Evolutionary conservation across 2,113 vertebrate genomes (phyloP).

Genomic region (Cathartes aura): DNA sequence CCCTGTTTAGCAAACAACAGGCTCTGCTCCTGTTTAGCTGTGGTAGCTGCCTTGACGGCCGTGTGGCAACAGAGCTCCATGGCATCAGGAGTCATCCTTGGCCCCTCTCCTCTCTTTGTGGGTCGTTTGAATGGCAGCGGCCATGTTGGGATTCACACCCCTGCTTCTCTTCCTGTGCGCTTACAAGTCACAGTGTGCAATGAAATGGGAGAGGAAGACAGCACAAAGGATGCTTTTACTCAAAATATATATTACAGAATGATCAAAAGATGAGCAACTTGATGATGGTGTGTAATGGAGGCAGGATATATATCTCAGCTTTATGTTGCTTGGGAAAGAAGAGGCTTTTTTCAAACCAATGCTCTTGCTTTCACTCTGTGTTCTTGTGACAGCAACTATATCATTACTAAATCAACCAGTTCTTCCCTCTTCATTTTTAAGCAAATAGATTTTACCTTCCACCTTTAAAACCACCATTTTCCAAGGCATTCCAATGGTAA

Average conservation of each 20-base stretch:
- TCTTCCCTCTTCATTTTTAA: neutral
- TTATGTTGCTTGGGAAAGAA: neutral
- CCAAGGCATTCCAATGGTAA: neutral
- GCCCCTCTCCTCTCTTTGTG: neutral
- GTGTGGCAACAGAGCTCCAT: neutral
- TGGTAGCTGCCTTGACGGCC: neutral
- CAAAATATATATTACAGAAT: neutral
- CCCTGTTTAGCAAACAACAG: too few species aligned
- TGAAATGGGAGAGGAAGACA: neutral
- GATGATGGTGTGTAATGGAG: neutral
- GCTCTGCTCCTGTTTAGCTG: too few species aligned
- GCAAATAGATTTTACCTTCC: neutral
- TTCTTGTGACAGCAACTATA: neutral
- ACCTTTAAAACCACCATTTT: neutral
- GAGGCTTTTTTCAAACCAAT: neutral
- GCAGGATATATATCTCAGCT: neutral
- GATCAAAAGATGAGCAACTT: neutral
- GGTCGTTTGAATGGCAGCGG: neutral
- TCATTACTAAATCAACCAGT: neutral
- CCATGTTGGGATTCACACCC: fast-evolving
- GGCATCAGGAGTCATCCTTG: neutral
- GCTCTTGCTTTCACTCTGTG: neutral
- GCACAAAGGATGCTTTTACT: neutral
- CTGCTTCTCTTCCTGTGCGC: neutral
- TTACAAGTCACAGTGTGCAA: neutral